Conservation (phyloP, 2,113 vertebrate species). For the Brachyistius frenatus region DNA sequence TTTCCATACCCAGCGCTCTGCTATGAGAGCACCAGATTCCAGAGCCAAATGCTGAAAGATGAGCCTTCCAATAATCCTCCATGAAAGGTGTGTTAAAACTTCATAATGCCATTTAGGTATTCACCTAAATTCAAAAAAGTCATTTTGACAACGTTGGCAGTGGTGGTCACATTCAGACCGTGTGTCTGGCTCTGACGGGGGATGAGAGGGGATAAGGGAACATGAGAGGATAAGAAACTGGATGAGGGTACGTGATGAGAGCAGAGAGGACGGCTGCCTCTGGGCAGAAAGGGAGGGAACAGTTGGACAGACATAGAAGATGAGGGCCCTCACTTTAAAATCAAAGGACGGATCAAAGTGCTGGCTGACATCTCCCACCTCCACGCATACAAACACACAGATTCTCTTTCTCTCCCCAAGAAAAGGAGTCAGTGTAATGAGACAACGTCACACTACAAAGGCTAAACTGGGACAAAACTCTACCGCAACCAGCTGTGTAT, state of each 20-base stretch:
- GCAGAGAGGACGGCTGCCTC: slow-evolving; percentile 57
- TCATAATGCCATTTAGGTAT: slow-evolving; percentile 27
- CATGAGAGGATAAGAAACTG: slow-evolving; percentile 71
- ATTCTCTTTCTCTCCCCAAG: slow-evolving; percentile 44
- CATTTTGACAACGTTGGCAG: slow-evolving; percentile 46
- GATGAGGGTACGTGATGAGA: slow-evolving; percentile 74
- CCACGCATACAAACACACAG: slow-evolving; percentile 41
- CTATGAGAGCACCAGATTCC: slow-evolving; percentile 27
- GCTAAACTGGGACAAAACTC: slow-evolving; percentile 60
- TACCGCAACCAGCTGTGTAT: slow-evolving; percentile 37
- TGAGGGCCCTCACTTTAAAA: slow-evolving; percentile 75
- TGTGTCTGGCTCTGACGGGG: slow-evolving; percentile 38
- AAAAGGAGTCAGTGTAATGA: slow-evolving; percentile 44
- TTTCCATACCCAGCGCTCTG: slow-evolving; percentile 13
- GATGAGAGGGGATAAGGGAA: slow-evolving; percentile 61
- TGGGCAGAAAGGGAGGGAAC: slow-evolving; percentile 44
- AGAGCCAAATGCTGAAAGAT: slow-evolving; percentile 35
- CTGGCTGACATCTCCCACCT: slow-evolving; percentile 27
- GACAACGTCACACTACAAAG: slow-evolving; percentile 66
- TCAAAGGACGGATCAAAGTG: slow-evolving; percentile 75
- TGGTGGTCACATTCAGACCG: slow-evolving; percentile 30
- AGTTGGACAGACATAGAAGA: slow-evolving; percentile 63
- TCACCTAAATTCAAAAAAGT: slow-evolving; percentile 28
- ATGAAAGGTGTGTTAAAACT: slow-evolving; percentile 49
- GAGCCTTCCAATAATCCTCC: slow-evolving; percentile 32